A percentile compares a stretch with the other conserved stretches of the same genome.
These are phyloP conservation scores for Kryphioiulus occultus DNA, from an alignment of 2,888 invertebrate species.

Conservation along the genomic window DNA sequence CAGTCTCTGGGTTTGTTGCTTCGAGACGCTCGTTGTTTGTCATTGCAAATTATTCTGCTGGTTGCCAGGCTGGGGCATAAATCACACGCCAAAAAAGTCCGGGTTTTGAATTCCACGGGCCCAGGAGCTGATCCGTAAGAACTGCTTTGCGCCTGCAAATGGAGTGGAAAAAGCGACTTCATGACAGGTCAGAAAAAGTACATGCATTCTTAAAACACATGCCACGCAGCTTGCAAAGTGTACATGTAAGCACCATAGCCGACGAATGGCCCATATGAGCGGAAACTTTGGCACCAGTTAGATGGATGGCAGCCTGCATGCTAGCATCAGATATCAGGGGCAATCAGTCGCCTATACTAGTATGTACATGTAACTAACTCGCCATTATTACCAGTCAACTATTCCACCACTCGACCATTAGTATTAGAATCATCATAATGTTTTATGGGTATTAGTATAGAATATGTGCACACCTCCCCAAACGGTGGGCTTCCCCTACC, in stretches of 20 bases:
- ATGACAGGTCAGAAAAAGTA: conserved; percentile 17
- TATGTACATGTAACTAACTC: no score
- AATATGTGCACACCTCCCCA: no score
- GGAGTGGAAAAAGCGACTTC: conserved; percentile 9
- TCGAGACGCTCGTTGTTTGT: neutral
- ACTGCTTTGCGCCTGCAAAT: neutral
- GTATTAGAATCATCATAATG: no score
- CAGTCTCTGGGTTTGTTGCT: neutral
- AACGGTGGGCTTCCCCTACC: no score
- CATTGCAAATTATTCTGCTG: neutral
- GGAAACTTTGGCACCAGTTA: neutral
- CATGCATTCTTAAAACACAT: neutral
- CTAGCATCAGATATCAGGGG: neutral
- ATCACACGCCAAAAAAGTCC: neutral
- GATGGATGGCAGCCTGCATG: neutral
- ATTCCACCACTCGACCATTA: no score
- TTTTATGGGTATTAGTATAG: no score
- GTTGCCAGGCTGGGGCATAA: neutral
- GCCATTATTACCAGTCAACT: no score
- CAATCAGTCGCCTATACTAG: neutral
- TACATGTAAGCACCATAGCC: no score
- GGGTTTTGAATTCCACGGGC: neutral
- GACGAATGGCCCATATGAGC: neutral
- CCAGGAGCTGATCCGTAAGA: neutral
- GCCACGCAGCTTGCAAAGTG: neutral